Evolutionary conservation across 1,140 invertebrate species (phyloP).

Genomic region (Campoletis sonorensis): DNA sequence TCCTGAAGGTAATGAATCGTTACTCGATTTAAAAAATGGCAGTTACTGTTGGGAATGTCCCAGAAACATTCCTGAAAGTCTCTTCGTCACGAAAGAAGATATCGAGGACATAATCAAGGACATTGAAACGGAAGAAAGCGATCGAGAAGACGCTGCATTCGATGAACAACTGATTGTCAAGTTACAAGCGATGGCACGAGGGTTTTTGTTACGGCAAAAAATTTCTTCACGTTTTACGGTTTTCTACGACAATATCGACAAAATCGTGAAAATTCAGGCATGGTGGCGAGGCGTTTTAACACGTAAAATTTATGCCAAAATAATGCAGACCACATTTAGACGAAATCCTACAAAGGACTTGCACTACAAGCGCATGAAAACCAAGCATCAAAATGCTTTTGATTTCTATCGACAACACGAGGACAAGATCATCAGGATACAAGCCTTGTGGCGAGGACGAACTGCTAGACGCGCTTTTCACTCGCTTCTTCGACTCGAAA

Average conservation of each 20-base stretch:
- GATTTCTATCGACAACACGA: slow-evolving; percentile 78
- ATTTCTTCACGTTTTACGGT: slow-evolving; percentile 75
- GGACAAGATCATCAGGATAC: slow-evolving; percentile 80
- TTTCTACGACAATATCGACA: slow-evolving; percentile 76
- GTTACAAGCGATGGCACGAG: slow-evolving; percentile 81
- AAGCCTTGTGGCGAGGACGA: slow-evolving; percentile 82
- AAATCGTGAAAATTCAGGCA: slow-evolving; percentile 81
- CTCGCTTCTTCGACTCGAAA: slow-evolving; percentile 79
- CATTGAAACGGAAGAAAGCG: slow-evolving; percentile 71
- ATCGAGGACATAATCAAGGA: slow-evolving; percentile 72
- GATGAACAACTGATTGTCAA: slow-evolving; percentile 71
- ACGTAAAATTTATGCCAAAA: slow-evolving; percentile 75
- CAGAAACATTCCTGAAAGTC: slow-evolving; percentile 59
- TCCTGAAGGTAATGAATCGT: slow-evolving; percentile 64
- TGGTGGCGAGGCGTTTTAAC: slow-evolving; percentile 81
- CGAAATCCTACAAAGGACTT: slow-evolving; percentile 35
- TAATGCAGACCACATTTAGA: slow-evolving; percentile 69
- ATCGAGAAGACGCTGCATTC: slow-evolving; percentile 45
- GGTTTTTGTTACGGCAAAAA: slow-evolving; percentile 79
- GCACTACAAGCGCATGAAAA: slow-evolving; percentile 66
- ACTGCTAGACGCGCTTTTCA: slow-evolving; percentile 79
- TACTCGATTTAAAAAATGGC: slow-evolving; percentile 67
- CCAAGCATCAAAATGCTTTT: slow-evolving; percentile 70
- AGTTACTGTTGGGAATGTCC: slow-evolving; percentile 71
- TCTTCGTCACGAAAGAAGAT: slow-evolving; percentile 65